Evolutionary conservation across 2,888 invertebrate species (phyloP), one percentile per base, ranked within the genome.

Genomic region (Zelleria hepariella): DNA sequence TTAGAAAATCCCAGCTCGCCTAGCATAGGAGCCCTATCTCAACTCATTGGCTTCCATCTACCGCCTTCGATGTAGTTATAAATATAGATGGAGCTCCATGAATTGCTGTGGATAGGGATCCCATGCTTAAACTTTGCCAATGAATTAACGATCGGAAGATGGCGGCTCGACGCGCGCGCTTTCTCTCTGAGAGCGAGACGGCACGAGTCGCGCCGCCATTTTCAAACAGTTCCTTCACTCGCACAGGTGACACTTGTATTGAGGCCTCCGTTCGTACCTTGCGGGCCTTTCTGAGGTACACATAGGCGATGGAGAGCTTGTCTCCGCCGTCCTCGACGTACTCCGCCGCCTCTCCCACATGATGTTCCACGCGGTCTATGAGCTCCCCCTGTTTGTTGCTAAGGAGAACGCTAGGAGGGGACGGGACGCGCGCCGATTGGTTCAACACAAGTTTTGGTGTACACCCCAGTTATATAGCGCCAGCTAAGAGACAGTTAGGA

Each of bases 301-400:
- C 91, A 75, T 93, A 91, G 67, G 97, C 97, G 77, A 91, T 90
- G 79, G 91, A 91, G 68, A 97, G 93, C 82, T 98, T 93, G 68
- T 89, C 91, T 72, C 93, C 93, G 70, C 96, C 97, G 66, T 92
- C 90, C 77, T 93, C 93, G 73, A 97, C 94, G 90, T 94, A 95
- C 84, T 96, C 95, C 68, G 92, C 92, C 67, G 96, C 94, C 83
- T 94, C 93, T 73, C 94, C 93, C 68, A 98, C 97, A 89, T 97
- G 96, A 90, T 95, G 95, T 91, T 98, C 97, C 89, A 98, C 95
- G 84, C 96, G 92, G 91, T 97, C 96, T 80, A 97, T 93, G 92
- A 96, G 94, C 90, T 97, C 97, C 78, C 97, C 98, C 97, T 98
- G 90, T 78, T 77, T 72, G 78, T 10, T 74, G 77, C 83, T 83